A percentile compares a stretch with the other conserved stretches of the same genome.
These are phyloP conservation scores for Plotosus lineatus DNA, from an alignment of 2,113 vertebrate genomes.

Conservation along the genomic window DNA sequence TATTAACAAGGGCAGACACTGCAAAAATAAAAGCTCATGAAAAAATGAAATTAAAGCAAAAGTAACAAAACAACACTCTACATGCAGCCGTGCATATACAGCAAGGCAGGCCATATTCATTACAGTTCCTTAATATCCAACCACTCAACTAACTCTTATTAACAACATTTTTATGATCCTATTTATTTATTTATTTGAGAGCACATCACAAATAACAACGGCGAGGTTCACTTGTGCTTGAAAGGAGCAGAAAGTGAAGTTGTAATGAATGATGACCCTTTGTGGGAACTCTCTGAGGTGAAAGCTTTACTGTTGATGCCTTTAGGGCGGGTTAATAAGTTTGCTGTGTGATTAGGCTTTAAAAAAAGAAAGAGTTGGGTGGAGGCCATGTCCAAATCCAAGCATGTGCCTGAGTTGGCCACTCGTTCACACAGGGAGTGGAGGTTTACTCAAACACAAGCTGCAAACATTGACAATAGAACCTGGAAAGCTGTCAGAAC, in stretches of 20 bases:
- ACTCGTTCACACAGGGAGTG: constrained; percentile 20
- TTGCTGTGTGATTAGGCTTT: constrained; percentile 43
- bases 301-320: constrained; percentile 30
- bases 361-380: constrained; percentile 37
- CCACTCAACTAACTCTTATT: constrained; percentile 11
- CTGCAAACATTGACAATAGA: constrained; percentile 33
- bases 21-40: background rate
- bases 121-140: background rate
- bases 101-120: constrained; percentile 2
- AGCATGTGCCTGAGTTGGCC: constrained; percentile 22
- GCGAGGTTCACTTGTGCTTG: background rate
- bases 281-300: background rate
- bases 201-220: constrained; percentile 12
- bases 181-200: too few species aligned
- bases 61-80: background rate
- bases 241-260: background rate
- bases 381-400: constrained; percentile 53
- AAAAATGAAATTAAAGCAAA: background rate
- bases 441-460: constrained; percentile 45
- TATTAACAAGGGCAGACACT: constrained; percentile 38
- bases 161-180: background rate
- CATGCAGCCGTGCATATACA: background rate
- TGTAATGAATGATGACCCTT: constrained; percentile 9
- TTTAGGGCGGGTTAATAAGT: constrained; percentile 40
- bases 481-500: constrained; percentile 32